Conservation (phyloP, 2,113 vertebrate species). For the Etheostoma spectabile region DNA sequence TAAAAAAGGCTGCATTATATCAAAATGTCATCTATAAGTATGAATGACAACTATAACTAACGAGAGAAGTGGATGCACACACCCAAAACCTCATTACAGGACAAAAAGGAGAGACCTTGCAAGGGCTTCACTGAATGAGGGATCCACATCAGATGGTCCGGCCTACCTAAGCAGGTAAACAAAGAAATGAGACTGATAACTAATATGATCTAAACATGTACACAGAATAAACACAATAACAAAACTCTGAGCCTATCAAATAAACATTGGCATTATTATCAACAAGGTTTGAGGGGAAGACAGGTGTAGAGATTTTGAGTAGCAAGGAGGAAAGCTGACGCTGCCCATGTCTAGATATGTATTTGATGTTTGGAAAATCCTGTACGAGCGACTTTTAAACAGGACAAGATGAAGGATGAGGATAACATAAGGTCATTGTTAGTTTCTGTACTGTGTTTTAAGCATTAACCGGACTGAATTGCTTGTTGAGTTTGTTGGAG, state of each 20-base stretch:
- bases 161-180: constrained; percentile 18
- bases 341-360: not conserved
- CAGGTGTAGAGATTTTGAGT: not conserved
- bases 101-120: not conserved
- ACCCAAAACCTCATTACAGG: not conserved
- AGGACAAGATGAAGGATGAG: not conserved
- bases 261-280: not conserved
- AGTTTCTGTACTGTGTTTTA: too few relatives aligned
- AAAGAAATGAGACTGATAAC: constrained; percentile 11
- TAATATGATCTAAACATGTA: constrained; percentile 19
- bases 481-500: too few relatives aligned
- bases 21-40: constrained; percentile 15
- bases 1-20: constrained; percentile 7
- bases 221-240: constrained; percentile 17
- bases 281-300: not conserved
- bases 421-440: too few relatives aligned
- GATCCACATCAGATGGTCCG: not conserved
- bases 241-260: not conserved
- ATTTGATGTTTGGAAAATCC: not conserved
- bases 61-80: constrained; percentile 15
- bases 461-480: too few relatives aligned
- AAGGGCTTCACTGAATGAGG: constrained; percentile 2
- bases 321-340: not conserved
- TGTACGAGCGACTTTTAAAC: not conserved
- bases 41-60: constrained; percentile 20